A percentile compares a stretch with the other conserved stretches of the same genome.
These are phyloP conservation scores for Clepsis dumicolana DNA, from an alignment of 2,888 invertebrate genomes.

Conservation along the genomic window DNA sequence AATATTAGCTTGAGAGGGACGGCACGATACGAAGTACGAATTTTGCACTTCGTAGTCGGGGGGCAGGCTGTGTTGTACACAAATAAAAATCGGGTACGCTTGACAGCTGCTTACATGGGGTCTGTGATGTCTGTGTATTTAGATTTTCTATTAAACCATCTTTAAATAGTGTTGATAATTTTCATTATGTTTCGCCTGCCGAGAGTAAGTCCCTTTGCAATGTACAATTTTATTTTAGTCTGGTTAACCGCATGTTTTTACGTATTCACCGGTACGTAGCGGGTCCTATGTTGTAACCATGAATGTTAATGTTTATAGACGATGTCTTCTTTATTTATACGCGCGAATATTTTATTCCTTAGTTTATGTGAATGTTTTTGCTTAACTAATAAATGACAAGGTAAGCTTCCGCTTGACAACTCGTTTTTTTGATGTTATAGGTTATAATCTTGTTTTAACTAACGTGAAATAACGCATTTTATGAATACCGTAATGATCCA, in stretches of 20 bases:
- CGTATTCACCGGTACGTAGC: conserved; percentile 19
- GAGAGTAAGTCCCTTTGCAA: conserved; percentile 40
- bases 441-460: too few relatives aligned
- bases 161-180: not conserved
- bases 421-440: conserved; percentile 1
- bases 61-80: too few relatives aligned
- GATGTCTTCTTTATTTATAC: not conserved
- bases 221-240: not conserved
- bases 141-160: not conserved
- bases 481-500: not conserved
- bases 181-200: conserved; percentile 43
- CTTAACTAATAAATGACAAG: not conserved
- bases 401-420: conserved; percentile 19
- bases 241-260: not conserved
- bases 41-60: too few relatives aligned
- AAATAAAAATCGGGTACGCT: too few relatives aligned
- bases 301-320: not conserved
- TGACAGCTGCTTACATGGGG: too few relatives aligned
- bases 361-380: not conserved
- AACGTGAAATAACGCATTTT: not conserved
- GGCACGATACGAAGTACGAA: too few relatives aligned
- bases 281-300: not conserved
- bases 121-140: too few relatives aligned
- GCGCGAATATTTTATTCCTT: not conserved
- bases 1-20: too few relatives aligned